Percentiles rank a stretch among this genome's conserved stretches.
phyloP scores from a whole-genome alignment of 1,140 invertebrate genomes.

The Lysiphlebus fabarum region DNA sequence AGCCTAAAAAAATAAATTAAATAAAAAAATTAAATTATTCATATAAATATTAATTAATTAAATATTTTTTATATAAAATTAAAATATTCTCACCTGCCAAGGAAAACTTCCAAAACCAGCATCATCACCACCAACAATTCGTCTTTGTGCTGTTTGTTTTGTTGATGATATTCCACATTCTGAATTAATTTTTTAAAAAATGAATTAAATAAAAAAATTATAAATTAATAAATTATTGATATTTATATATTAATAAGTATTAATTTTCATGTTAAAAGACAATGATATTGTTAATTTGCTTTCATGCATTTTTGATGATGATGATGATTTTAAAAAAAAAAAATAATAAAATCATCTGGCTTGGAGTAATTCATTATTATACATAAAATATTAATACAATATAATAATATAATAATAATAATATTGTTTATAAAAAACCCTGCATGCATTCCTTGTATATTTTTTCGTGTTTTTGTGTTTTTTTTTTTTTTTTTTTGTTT shows the following conservation, averaged over 20 bases:
- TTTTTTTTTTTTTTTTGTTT: too few species aligned
- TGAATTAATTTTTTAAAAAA: slow-evolving; percentile 44
- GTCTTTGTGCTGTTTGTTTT: slow-evolving; percentile 79
- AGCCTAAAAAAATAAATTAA: slow-evolving; percentile 60
- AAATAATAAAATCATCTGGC: slow-evolving; percentile 29
- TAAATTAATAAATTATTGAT: slow-evolving; percentile 8
- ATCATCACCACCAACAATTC: slow-evolving; percentile 91
- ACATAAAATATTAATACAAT: background rate
- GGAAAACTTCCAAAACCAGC: slow-evolving; percentile 92
- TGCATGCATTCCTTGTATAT: slow-evolving; percentile 23
- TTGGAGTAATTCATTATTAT: slow-evolving; percentile 32
- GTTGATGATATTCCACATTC: slow-evolving; percentile 81
- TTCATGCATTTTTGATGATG: slow-evolving; percentile 1
- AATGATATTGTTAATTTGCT: background rate
- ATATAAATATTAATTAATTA: slow-evolving; percentile 4
- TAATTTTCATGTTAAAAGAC: too few species aligned
- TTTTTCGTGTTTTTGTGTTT: too few species aligned
- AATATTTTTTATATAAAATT: slow-evolving; percentile 2
- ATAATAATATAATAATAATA: slow-evolving; percentile 12
- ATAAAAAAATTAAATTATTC: slow-evolving; percentile 3
- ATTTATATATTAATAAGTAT: background rate
- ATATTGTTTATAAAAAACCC: slow-evolving; percentile 6
- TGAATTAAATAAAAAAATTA: slow-evolving; percentile 5
- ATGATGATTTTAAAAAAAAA: background rate
- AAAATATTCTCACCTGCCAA: slow-evolving; percentile 69